Evolutionary conservation across 1,140 invertebrate species (phyloP).

Genomic region (Tetraneura akinire): DNA sequence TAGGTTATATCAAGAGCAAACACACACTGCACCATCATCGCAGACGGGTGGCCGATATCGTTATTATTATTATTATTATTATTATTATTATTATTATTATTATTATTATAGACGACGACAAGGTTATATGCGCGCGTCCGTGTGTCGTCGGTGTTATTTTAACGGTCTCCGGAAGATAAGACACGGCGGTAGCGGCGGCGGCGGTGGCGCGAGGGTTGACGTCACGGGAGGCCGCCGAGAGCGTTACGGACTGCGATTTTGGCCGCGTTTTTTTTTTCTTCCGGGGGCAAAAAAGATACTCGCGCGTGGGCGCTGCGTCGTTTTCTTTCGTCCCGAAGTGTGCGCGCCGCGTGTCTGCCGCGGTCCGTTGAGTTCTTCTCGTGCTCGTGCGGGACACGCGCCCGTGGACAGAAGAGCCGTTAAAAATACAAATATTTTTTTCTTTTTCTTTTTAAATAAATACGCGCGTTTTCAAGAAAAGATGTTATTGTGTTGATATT

Average conservation of each 20-base stretch:
- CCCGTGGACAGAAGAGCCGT: slow-evolving; percentile 36
- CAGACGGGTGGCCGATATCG: not conserved
- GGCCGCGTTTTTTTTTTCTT: not conserved
- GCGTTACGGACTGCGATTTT: slow-evolving; percentile 20
- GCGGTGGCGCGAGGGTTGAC: slow-evolving; percentile 24
- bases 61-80: not conserved
- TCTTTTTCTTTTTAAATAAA: too few relatives aligned
- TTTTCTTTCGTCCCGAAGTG: not conserved
- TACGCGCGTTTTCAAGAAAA: too few relatives aligned
- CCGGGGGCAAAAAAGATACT: not conserved
- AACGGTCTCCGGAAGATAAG: slow-evolving; percentile 51
- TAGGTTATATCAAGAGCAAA: not conserved
- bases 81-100: slow-evolving; percentile 36
- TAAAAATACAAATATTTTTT: slow-evolving; percentile 16
- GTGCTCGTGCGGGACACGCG: slow-evolving; percentile 41
- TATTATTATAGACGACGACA: too few relatives aligned
- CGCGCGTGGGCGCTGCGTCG: slow-evolving; percentile 16
- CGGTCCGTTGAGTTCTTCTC: slow-evolving; percentile 31
- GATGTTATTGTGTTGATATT: too few relatives aligned
- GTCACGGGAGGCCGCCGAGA: slow-evolving; percentile 32
- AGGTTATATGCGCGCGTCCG: too few relatives aligned
- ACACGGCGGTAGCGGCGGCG: not conserved
- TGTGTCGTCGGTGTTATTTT: too few relatives aligned
- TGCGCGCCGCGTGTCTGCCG: not conserved
- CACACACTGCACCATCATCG: not conserved